These are phyloP conservation scores for Cerastoderma edule DNA, from an alignment of 2,888 invertebrate genomes.

Conservation along the genomic window DNA sequence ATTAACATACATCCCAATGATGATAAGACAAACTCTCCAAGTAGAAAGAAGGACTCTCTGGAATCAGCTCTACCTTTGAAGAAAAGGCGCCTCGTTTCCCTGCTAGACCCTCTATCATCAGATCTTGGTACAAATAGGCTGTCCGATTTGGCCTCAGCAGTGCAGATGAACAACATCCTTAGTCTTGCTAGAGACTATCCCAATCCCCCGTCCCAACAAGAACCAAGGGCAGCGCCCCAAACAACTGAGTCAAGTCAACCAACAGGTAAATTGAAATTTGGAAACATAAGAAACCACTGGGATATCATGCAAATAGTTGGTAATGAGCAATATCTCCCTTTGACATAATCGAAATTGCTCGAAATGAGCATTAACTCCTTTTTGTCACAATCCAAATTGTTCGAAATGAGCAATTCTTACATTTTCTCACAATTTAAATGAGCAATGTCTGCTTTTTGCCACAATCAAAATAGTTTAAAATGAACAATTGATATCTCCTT, in stretches of 20 bases:
- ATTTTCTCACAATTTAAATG: too few relatives aligned
- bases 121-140: conserved; percentile 1
- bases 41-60: conserved; percentile 44
- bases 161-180: conserved; percentile 45
- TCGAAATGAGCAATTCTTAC: too few relatives aligned
- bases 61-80: conserved; percentile 65
- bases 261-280: conserved; percentile 20
- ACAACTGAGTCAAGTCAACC: not conserved
- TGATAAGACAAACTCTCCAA: not conserved
- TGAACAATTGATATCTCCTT: too few relatives aligned
- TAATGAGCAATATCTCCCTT: conserved; percentile 9
- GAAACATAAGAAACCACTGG: not conserved
- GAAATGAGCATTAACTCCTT: too few relatives aligned
- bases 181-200: conserved; percentile 47
- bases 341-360: too few relatives aligned
- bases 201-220: not conserved
- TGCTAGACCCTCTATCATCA: not conserved
- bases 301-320: not conserved
- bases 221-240: not conserved
- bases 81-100: conserved; percentile 56
- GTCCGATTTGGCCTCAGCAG: conserved; percentile 22
- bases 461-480: too few relatives aligned
- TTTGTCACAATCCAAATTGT: too few relatives aligned
- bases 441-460: too few relatives aligned
- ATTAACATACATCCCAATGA: conserved; percentile 7